Conservation (phyloP, 2,797 vertebrate species). For the Lerista edwardsae region DNA sequence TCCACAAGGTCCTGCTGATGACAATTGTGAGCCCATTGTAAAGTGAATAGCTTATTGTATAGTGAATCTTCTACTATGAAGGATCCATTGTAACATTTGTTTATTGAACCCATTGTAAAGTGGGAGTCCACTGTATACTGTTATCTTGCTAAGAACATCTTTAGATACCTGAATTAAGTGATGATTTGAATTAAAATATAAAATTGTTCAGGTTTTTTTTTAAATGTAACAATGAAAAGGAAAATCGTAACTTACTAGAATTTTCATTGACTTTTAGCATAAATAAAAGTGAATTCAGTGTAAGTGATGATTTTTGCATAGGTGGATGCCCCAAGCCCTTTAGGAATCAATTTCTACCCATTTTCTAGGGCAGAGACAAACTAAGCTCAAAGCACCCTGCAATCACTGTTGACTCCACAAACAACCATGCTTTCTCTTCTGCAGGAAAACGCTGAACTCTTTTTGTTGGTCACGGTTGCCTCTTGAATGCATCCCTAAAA, state of each 20-base stretch:
- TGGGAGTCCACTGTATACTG: too few species aligned
- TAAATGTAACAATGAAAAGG: neutral
- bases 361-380: constrained; percentile 38
- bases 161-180: neutral
- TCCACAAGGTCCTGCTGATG: too few species aligned
- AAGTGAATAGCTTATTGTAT: too few species aligned
- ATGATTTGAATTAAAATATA: neutral
- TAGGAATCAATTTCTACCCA: constrained; percentile 5
- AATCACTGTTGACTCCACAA: constrained; percentile 23
- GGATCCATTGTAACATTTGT: too few species aligned
- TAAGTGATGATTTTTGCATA: neutral
- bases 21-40: too few species aligned
- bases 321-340: neutral
- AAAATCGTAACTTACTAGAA: neutral
- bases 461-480: neutral
- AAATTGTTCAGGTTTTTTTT: neutral
- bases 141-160: neutral
- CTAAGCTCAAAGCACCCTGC: constrained; percentile 15
- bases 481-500: neutral
- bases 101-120: too few species aligned
- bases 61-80: too few species aligned
- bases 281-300: neutral
- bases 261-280: neutral
- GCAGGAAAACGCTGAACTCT: constrained; percentile 14
- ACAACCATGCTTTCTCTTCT: constrained; percentile 13